Base-by-base conservation (phyloP, 2,113 vertebrate species). In the Ceuthmochares aereus region DNA sequence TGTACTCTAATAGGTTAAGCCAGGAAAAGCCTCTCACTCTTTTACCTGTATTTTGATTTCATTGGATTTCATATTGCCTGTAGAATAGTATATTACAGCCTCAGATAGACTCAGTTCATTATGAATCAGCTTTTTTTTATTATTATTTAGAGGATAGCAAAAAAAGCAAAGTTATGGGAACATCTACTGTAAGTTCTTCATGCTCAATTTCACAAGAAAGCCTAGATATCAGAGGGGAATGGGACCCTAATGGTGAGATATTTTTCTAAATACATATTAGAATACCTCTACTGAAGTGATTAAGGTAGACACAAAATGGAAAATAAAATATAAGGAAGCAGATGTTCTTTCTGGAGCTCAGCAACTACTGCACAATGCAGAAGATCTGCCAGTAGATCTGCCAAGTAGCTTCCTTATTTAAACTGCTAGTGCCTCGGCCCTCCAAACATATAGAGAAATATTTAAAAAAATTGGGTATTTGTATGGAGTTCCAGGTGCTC, bases 311-410 rank as follows among this genome's bases (percentile, higher is more conserved):
- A 51, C 7, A 56, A 51, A 86, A 70, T 16, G 0, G 5, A 3
- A 29, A 79, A 55, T 7, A 15, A 22, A 55, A 18, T 12, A 21
- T 32, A 40, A 32, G 18, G 9, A 88, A 58, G 8, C 3, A 74
- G 16, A 4, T 51, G 12, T 5, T 66, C 8, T 17, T 77, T 32
- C 11, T 36, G 30, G 16, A 69, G 13, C 34, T 75, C 16, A 15
- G 26, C 7, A 82, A 4, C 16, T 49, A 5, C 8, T 26, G 25
- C 32, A 8, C 0, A 0, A 52, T 30, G 11, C 4, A 17, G 30
- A 20, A 12, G 3, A 40, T 30, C 32, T 13, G 34, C 17, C 25
- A 8, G 0, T 0, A 64, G 49, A 21, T 15, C 6, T 79, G n/a
- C 15, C 23, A 34, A 19, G 15, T 26, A 66, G 26, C 29, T 13